Base-by-base conservation (phyloP, 2,113 vertebrate genomes). In the Osmerus mordax region DNA sequence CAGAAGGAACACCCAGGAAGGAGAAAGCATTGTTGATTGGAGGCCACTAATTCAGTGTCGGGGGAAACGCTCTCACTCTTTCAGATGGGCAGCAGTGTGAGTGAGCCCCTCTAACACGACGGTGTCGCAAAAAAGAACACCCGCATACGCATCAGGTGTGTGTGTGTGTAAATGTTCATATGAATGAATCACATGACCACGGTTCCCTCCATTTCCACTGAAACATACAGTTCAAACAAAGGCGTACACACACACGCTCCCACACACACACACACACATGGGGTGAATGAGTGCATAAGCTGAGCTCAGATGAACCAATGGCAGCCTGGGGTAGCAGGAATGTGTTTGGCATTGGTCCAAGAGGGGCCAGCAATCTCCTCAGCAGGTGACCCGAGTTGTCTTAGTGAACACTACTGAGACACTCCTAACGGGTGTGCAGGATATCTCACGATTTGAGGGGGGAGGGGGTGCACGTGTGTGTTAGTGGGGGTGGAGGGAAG, bases 271-370 rank as follows among this genome's bases (percentile, higher is more conserved):
- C 3, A 16, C 55, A 47, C 73, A 75, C 56, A 78, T 65, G 88
- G 90, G 91, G 91, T 92, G 90, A 92, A 81, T 83, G 92, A 92
- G 92, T 91, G 84, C 92, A 91, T 79, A 76, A 81, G 85, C 88
- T 92, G 90, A 87, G 90, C 91, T 91, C 81, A 89, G 89, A 91
- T 91, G 89, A 92, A 91, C 90, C 88, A 91, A 90, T 83, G 80
- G 89, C 88, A 91, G 91, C 90, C 89, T 90, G 88, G 88, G 85
- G 88, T 88, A 87, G 86, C 82, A 91, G 80, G 89, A 91, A 92
- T 92, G 89, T 86, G 74, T 80, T 84, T 91, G 90, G 92, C 88
- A 41, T 76, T 23, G 1, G 64, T 90, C 91, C 92, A 93, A 91
- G 74, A 89, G 78, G 87, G 87, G 86, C 90, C 82, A 78, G 83